Evolutionary conservation across 2,888 invertebrate species (phyloP), one percentile per base, ranked within the genome.

Genomic region (Drosophila quasianomalipes): DNA sequence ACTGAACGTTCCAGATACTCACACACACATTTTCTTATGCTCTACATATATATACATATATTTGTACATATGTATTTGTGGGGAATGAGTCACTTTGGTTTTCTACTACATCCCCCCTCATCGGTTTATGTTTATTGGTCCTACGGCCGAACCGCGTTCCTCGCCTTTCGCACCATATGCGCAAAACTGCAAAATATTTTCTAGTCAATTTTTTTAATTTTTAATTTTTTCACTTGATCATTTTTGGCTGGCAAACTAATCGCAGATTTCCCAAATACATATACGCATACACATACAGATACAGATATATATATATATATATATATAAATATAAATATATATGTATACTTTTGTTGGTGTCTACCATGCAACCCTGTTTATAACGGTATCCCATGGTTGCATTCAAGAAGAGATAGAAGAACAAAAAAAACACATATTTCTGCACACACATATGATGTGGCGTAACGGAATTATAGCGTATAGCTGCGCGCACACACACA

Each of bases 401-500:
- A 65, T 41, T 62, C 51, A 39, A 39, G 37, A 49, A 30, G 28
- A 55, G 6, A 22, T 30, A 55, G 33, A 49, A 49, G 44, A 54
- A 60, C 49, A 49, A 35, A 22, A 60, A 70, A 67, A n/a, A 30
- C 1, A 57, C 26, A 54, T 71, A 61, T 76, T 79, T 71, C 52
- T 69, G 69, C 65, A 60, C 54, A 69, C 51, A 53, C 22, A 70
- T 80, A 77, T 81, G 63, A 79, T 70, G 76, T 80, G 74, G 79
- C 79, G 81, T 80, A 79, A 79, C 79, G 77, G 80, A 80, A 79
- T 80, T 70, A 70, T 73, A 51, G 76, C 55, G 53, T 71, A 78
- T 70, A 74, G 66, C 57, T 51, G 64, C 44, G 53, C 62, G 26
- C 62, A 65, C 22, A 66, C 37, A 55, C 31, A 33, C 62, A 65